Evolutionary conservation across 2,797 vertebrate genomes (phyloP), one percentile per base, ranked within the genome.

Genomic region (Chaetophractus vellerosus): DNA sequence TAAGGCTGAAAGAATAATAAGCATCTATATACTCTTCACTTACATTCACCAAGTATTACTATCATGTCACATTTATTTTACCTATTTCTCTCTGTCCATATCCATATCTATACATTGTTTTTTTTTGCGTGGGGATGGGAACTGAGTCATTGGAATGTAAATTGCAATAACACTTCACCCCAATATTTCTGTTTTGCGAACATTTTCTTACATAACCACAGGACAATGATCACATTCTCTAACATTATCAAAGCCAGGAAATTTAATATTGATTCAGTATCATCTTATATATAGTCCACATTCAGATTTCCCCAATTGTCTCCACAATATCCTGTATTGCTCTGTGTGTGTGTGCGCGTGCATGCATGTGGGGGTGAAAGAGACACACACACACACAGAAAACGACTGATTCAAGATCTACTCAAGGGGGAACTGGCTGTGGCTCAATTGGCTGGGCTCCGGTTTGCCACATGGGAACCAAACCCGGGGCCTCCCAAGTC

Each of bases 1-100:
- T 9, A 72, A 84, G 93, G 50, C 10, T 93, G 66, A 75, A 92
- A 75, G 24, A 87, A 64, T 57, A 61, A 87, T 83, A 33, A 84
- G 24, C 9, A 86, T 36, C 59, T 87, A 66, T 14, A 95, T 78
- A 81, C 1, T 45, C 24, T 76, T 74, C 6, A 92, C 18, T 16
- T 88, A 36, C 41, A 82, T 38, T 41, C 26, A 92, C 48, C 69
- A 83, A 50, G 66, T 63, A 61, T 55, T 72, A 95, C 15, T 36
- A 9, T 69, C 93, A 48, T 59, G 5, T 24, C 24, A 88, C 15
- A 45, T 55, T 68, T 26, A 33, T 80, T 88, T 91, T 50, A n/a
- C 69, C 2, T 69, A 36, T 23, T 36, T 69, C 21, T 23, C 33
- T n/a, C 9, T n/a, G 31, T 63, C 4, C 28, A 3, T n/a, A 18